These are phyloP conservation scores for Mesocentrotus franciscanus DNA, from an alignment of 53 echinoderm and acorn worm species.

Conservation along the genomic window DNA sequence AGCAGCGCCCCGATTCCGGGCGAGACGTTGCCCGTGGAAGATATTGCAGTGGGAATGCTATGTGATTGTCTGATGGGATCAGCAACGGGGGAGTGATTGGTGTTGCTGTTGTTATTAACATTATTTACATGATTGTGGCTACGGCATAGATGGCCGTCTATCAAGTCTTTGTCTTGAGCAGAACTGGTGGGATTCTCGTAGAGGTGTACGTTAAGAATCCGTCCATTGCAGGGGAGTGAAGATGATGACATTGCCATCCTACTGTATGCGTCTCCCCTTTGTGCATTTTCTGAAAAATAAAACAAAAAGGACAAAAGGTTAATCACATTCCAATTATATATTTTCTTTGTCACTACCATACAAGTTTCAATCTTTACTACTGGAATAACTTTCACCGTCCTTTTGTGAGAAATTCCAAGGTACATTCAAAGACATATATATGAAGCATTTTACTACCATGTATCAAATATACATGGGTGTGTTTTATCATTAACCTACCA, in stretches of 20 bases:
- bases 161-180: constrained; percentile 62
- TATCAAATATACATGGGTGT: not conserved
- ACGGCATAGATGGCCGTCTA: constrained; percentile 54
- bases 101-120: constrained; percentile 62
- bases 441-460: not conserved
- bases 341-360: not conserved
- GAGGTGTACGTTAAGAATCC: constrained; percentile 56
- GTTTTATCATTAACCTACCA: not conserved
- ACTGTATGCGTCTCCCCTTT: constrained; percentile 42
- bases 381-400: not conserved
- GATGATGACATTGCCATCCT: constrained; percentile 61
- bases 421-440: not conserved
- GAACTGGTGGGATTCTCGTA: constrained; percentile 62
- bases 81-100: constrained; percentile 48
- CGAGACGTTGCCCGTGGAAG: constrained; percentile 58
- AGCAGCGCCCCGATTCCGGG: constrained; percentile 49
- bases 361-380: not conserved
- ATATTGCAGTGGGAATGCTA: constrained; percentile 66
- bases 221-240: constrained; percentile 58
- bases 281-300: constrained; percentile 44
- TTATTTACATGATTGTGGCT: constrained; percentile 68
- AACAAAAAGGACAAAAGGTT: not conserved
- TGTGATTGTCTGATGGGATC: constrained; percentile 63
- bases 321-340: not conserved
- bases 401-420: not conserved